phyloP scores from a whole-genome alignment of 2,888 invertebrate species.

The Phaonia tiefii region DNA sequence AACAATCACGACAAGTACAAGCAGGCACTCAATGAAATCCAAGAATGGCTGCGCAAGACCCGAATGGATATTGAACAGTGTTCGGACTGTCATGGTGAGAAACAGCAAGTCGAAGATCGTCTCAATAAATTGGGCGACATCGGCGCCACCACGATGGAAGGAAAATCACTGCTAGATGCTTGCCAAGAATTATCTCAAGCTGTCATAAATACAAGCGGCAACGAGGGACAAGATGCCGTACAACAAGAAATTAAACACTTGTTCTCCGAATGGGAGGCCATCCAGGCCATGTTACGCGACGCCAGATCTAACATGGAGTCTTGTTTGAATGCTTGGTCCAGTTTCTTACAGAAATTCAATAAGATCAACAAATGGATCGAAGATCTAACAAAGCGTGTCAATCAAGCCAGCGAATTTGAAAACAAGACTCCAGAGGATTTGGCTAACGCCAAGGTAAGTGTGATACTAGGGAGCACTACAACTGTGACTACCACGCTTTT shows the following conservation, averaged over 20 bases:
- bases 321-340: slow-evolving; percentile 90
- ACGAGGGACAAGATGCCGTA: slow-evolving; percentile 91
- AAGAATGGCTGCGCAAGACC: slow-evolving; percentile 91
- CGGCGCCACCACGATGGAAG: slow-evolving; percentile 85
- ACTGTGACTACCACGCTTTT: slow-evolving; percentile 44
- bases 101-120: slow-evolving; percentile 88
- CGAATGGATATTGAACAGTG: slow-evolving; percentile 92
- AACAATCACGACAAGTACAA: slow-evolving; percentile 93
- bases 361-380: slow-evolving; percentile 89
- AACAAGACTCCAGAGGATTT: slow-evolving; percentile 91
- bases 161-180: slow-evolving; percentile 87
- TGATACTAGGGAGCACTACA: slow-evolving; percentile 30
- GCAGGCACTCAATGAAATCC: slow-evolving; percentile 89
- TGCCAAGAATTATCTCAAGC: slow-evolving; percentile 88
- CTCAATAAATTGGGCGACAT: slow-evolving; percentile 88
- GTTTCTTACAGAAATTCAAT: slow-evolving; percentile 87
- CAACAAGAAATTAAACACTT: slow-evolving; percentile 91
- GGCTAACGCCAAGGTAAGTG: slow-evolving; percentile 86
- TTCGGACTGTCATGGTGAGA: slow-evolving; percentile 93
- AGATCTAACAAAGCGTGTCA: slow-evolving; percentile 85
- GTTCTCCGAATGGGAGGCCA: slow-evolving; percentile 90
- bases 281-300: slow-evolving; percentile 88
- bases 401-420: slow-evolving; percentile 85
- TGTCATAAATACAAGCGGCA: slow-evolving; percentile 88
- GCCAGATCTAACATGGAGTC: slow-evolving; percentile 88